These are phyloP conservation scores for Cryptoprocta ferox DNA, from an alignment of 2,797 vertebrate genomes.

Conservation along the genomic window DNA sequence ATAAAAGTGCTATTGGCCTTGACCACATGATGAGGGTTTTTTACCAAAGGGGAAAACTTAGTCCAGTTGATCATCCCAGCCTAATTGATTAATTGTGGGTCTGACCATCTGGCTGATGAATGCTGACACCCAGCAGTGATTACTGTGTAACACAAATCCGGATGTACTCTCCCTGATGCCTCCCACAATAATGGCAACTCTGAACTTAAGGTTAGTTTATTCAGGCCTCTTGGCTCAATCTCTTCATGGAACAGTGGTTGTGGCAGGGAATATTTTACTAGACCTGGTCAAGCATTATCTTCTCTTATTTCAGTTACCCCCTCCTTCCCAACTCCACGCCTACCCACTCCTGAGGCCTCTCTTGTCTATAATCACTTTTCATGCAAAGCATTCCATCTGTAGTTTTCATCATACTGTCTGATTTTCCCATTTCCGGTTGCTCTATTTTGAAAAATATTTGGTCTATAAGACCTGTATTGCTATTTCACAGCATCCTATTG, in stretches of 20 bases:
- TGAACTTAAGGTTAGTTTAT: conserved; percentile 79
- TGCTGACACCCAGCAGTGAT: conserved; percentile 79
- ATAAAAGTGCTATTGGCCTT: conserved; percentile 70
- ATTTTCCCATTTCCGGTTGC: conserved; percentile 53
- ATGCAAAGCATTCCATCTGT: conserved; percentile 67
- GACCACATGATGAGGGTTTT: conserved; percentile 60
- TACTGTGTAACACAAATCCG: conserved; percentile 76
- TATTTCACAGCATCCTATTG: not conserved
- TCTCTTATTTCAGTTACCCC: conserved; percentile 74
- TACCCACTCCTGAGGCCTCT: conserved; percentile 32
- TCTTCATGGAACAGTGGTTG: conserved; percentile 71
- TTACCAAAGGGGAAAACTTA: conserved; percentile 68
- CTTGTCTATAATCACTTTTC: conserved; percentile 65
- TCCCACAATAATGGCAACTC: conserved; percentile 72
- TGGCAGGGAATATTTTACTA: conserved; percentile 76
- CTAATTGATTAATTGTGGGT: conserved; percentile 77
- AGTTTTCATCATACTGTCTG: conserved; percentile 67
- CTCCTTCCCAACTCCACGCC: conserved; percentile 49
- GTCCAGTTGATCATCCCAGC: conserved; percentile 63
- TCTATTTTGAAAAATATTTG: conserved; percentile 65
- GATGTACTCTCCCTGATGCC: conserved; percentile 68
- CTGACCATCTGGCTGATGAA: conserved; percentile 76
- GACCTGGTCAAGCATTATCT: conserved; percentile 74
- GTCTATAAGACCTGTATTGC: not conserved
- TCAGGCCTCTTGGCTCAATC: conserved; percentile 73